A percentile compares a stretch with the other conserved stretches of the same genome.
Conservation (phyloP, 2,888 invertebrate species). For the Sicus ferrugineus region DNA sequence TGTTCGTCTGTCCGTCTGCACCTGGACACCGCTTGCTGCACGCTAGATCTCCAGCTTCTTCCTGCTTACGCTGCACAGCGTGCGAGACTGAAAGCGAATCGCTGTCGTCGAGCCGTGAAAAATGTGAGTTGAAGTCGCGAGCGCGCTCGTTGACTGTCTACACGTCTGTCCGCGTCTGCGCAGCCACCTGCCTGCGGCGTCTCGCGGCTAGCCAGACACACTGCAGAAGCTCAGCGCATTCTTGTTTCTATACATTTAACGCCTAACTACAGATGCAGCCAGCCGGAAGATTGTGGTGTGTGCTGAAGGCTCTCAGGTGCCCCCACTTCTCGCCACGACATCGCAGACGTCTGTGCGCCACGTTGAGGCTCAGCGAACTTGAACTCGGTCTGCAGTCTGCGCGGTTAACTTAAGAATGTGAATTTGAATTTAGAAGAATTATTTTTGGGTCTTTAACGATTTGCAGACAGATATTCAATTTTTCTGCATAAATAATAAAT, state of each 20-base stretch:
- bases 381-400: not conserved
- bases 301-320: not conserved
- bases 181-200: slow-evolving; percentile 30
- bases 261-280: slow-evolving; percentile 8
- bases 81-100: slow-evolving; percentile 30
- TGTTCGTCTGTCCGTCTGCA: not conserved
- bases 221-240: not conserved
- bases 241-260: not conserved
- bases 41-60: slow-evolving; percentile 13
- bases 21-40: not conserved
- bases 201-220: not conserved
- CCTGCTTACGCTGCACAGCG: slow-evolving; percentile 12
- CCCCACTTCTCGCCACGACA: not conserved
- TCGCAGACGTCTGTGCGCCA: slow-evolving; percentile 1
- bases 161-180: slow-evolving; percentile 29
- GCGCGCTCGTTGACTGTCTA: slow-evolving; percentile 14
- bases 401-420: not conserved
- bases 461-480: not conserved
- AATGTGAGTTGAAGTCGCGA: not conserved
- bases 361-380: not conserved
- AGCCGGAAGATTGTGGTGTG: slow-evolving; percentile 10
- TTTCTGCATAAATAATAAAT: not conserved
- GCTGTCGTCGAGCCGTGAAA: not conserved
- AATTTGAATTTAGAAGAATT: not conserved
- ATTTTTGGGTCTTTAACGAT: too few relatives aligned